A percentile compares a stretch with the other conserved stretches of the same genome.
These are phyloP conservation scores for Eupithecia subfuscata DNA, from an alignment of 2,888 invertebrate genomes.

Conservation along the genomic window DNA sequence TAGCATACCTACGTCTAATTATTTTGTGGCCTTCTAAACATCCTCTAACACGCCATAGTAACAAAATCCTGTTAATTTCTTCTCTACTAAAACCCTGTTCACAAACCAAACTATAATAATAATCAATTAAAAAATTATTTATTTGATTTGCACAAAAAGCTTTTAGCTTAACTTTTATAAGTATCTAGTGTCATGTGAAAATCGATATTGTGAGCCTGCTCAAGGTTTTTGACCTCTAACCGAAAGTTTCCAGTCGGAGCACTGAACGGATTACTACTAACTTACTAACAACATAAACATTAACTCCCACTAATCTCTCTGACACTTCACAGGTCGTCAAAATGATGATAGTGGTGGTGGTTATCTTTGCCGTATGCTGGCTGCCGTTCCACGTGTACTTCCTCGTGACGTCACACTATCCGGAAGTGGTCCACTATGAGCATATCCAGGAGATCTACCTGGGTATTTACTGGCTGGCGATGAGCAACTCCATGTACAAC, in stretches of 20 bases:
- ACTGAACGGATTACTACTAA: no score
- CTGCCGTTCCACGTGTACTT: conserved; percentile 97
- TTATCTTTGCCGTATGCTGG: conserved; percentile 98
- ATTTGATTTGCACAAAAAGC: no score
- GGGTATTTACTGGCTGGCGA: conserved; percentile 97
- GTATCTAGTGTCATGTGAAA: no score
- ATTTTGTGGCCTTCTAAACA: no score
- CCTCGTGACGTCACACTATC: conserved; percentile 92
- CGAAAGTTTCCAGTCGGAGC: no score
- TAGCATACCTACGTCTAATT: no score
- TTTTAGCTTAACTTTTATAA: no score
- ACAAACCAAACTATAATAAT: neutral
- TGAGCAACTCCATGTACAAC: conserved; percentile 99
- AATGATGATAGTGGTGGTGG: conserved; percentile 98
- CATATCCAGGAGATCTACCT: conserved; percentile 96
- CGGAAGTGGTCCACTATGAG: conserved; percentile 88
- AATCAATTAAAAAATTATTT: no score
- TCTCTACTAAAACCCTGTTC: neutral
- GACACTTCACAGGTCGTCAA: conserved; percentile 91
- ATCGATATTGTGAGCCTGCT: no score
- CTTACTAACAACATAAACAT: neutral
- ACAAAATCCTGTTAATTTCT: neutral
- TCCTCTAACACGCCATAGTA: neutral
- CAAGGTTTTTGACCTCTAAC: no score
- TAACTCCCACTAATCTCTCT: neutral